Conservation (phyloP, 2,113 vertebrate genomes). For the Dolichotis patagonum region DNA sequence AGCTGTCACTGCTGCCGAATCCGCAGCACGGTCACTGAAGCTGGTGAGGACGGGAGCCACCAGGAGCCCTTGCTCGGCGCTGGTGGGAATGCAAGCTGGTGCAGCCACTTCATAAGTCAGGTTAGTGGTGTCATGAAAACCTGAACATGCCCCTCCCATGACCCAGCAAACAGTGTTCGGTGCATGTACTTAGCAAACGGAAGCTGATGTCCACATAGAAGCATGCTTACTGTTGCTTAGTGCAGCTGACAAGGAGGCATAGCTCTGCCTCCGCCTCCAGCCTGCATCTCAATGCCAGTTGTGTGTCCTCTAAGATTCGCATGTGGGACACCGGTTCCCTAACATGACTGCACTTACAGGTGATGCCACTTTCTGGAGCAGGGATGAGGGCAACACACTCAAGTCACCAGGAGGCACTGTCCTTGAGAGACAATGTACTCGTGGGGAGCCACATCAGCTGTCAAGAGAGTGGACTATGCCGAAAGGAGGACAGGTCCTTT, state of each 20-base stretch:
- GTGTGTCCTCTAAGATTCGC: neutral
- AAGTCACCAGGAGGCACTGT: neutral
- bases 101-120: neutral
- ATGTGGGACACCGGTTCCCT: too few relatives aligned
- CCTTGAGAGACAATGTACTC: neutral
- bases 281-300: too few relatives aligned
- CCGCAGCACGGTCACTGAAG: neutral
- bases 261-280: neutral
- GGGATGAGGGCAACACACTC: neutral
- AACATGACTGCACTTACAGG: neutral
- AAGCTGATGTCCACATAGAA: neutral
- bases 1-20: neutral
- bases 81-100: neutral
- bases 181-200: neutral
- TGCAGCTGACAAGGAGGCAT: neutral
- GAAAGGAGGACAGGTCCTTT: neutral
- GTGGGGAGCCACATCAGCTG: too few relatives aligned
- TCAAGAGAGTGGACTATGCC: neutral
- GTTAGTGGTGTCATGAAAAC: neutral
- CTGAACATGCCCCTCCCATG: neutral
- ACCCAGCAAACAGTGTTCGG: neutral
- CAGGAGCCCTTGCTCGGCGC: too few relatives aligned
- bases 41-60: fast-evolving
- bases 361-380: neutral
- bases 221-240: too few relatives aligned